phyloP scores from a whole-genome alignment of 2,797 vertebrate genomes.

The Acipenser oxyrinchus region DNA sequence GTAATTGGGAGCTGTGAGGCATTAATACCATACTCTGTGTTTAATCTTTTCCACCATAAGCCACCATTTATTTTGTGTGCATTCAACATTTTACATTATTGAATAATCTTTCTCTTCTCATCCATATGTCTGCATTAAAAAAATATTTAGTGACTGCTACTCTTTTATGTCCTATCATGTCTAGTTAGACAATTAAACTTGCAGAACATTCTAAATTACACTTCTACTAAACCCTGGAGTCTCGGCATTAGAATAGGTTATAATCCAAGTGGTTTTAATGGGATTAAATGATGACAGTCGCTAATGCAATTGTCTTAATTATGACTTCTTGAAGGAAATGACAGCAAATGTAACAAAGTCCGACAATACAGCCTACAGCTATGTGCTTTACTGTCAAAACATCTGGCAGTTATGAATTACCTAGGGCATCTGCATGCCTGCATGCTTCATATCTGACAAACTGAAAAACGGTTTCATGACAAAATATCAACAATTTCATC shows the following conservation, averaged over 20 bases:
- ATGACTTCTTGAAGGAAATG: constrained; percentile 60
- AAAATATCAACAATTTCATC: too few species aligned
- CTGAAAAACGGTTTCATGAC: background rate
- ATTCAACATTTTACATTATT: background rate
- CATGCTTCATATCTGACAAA: background rate
- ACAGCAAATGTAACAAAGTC: constrained; percentile 61
- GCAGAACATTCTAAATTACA: constrained; percentile 19
- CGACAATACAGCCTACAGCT: constrained; percentile 68
- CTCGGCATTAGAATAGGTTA: constrained; percentile 11
- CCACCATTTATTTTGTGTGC: background rate
- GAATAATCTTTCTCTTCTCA: background rate
- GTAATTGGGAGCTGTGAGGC: too few species aligned
- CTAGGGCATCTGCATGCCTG: constrained; percentile 12
- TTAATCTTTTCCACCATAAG: too few species aligned
- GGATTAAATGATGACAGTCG: constrained; percentile 45
- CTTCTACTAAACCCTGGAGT: constrained; percentile 15
- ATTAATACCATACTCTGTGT: too few species aligned
- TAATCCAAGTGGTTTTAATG: constrained; percentile 25
- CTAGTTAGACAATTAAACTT: constrained; percentile 27
- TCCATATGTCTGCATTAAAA: background rate
- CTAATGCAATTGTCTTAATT: constrained; percentile 52
- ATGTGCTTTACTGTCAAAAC: constrained; percentile 63
- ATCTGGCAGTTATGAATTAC: constrained; percentile 55
- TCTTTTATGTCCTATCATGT: background rate
- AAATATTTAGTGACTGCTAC: background rate